A percentile compares a stretch with the other conserved stretches of the same genome.
These are phyloP conservation scores for Sander vitreus DNA, from an alignment of 2,113 vertebrate genomes.

Conservation along the genomic window DNA sequence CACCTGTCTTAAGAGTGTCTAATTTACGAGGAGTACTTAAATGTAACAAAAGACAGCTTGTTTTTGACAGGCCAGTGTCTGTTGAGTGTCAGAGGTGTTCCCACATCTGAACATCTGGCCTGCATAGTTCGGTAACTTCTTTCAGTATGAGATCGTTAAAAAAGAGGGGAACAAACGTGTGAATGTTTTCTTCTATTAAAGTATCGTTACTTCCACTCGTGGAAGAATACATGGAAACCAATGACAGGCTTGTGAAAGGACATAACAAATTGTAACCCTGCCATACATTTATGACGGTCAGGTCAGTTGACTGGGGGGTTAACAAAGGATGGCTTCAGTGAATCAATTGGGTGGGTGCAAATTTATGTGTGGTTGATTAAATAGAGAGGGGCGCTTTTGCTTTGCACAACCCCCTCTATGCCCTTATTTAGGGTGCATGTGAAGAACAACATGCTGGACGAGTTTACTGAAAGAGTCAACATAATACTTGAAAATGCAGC, in stretches of 20 bases:
- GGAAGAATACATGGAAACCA: background rate
- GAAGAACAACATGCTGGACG: conserved; percentile 32
- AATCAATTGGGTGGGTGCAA: conserved; percentile 64
- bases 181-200: background rate
- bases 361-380: conserved; percentile 72
- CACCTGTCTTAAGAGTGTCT: accelerated
- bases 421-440: background rate
- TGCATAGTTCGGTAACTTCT: background rate
- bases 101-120: conserved; percentile 50
- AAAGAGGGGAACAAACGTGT: background rate
- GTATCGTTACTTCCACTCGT: background rate
- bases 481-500: background rate
- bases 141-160: background rate
- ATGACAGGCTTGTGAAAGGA: conserved; percentile 54
- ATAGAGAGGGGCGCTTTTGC: conserved; percentile 46
- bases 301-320: conserved; percentile 50
- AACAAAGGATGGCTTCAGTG: conserved; percentile 62
- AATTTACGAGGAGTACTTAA: conserved; percentile 4
- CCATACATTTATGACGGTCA: conserved; percentile 69
- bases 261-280: conserved; percentile 48
- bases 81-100: conserved; percentile 36
- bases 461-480: background rate
- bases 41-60: conserved; percentile 47
- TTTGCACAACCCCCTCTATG: conserved; percentile 25
- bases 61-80: conserved; percentile 52